phyloP scores from a whole-genome alignment of 2,797 vertebrate genomes.

The Sebastes cheni region DNA sequence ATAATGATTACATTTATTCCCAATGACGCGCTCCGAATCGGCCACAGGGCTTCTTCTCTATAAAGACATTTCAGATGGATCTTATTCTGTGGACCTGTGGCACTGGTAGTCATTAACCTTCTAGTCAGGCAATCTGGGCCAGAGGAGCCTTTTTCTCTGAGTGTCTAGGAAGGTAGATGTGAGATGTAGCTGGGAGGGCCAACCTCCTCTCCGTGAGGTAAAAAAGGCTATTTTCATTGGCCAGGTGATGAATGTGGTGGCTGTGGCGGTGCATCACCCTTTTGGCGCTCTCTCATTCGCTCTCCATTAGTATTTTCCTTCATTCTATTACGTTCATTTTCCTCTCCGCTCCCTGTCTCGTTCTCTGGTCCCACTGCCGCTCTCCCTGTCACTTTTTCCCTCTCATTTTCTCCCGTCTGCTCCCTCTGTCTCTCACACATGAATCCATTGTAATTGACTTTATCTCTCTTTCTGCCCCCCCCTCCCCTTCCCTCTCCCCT shows the following conservation, averaged over 20 bases:
- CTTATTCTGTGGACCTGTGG: constrained; percentile 31
- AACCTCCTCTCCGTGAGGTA: constrained; percentile 55
- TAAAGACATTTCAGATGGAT: constrained; percentile 30
- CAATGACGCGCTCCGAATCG: constrained; percentile 39
- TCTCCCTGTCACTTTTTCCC: constrained; percentile 21
- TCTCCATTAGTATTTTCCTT: constrained; percentile 52
- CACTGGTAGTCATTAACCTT: constrained; percentile 76
- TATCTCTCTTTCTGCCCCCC: constrained; percentile 31
- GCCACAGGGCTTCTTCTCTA: constrained; percentile 28
- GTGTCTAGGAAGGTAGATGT: constrained; percentile 40
- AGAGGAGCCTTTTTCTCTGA: constrained; percentile 50
- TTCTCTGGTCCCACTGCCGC: constrained; percentile 10
- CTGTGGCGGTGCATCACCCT: constrained; percentile 46
- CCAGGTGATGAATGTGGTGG: constrained; percentile 74
- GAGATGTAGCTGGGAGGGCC: constrained; percentile 46
- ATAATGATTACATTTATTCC: constrained; percentile 47
- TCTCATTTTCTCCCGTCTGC: constrained; percentile 38
- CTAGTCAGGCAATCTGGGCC: constrained; percentile 76
- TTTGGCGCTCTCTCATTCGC: constrained; percentile 31
- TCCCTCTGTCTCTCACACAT: constrained; percentile 36
- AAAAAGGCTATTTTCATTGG: constrained; percentile 73
- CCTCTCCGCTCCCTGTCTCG: constrained; percentile 2
- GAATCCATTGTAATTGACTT: constrained; percentile 66
- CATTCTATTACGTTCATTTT: constrained; percentile 35
- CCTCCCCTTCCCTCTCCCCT: background rate